A percentile compares a stretch with the other conserved stretches of the same genome.
Conservation (phyloP, 2,797 vertebrate species). For the Aerospiza tachiro region DNA sequence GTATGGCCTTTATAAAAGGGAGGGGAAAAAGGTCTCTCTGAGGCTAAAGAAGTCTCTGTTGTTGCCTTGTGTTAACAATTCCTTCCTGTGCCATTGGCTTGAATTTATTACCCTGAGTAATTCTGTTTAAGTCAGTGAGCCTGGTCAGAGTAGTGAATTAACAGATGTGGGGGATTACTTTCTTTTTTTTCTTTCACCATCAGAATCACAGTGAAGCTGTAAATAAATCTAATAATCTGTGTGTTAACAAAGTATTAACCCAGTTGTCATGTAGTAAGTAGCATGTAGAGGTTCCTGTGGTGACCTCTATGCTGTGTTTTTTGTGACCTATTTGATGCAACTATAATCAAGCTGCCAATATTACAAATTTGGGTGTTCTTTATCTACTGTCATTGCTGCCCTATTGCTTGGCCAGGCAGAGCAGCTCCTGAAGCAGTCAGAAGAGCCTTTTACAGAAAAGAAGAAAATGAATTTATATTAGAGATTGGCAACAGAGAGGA, state of each 20-base stretch:
- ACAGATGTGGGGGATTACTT: neutral
- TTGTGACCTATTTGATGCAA: neutral
- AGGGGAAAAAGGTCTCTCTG: neutral
- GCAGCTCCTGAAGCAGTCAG: neutral
- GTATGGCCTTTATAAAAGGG: conserved; percentile 40
- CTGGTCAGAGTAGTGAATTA: neutral
- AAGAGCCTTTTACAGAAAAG: neutral
- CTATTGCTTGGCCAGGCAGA: neutral
- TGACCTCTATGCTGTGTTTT: neutral
- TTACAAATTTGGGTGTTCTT: neutral
- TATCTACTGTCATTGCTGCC: neutral
- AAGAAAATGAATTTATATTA: neutral
- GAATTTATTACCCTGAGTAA: neutral
- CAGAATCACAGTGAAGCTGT: neutral
- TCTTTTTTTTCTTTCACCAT: neutral
- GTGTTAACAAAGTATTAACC: neutral
- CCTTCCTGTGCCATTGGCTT: neutral
- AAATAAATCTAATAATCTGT: neutral
- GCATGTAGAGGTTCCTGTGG: neutral
- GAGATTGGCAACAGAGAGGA: neutral
- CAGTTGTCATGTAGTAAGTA: neutral
- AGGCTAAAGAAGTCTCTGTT: neutral
- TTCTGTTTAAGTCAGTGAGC: neutral
- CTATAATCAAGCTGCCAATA: neutral
- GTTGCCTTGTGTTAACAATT: neutral